A percentile compares a stretch with the other conserved stretches of the same genome.
Conservation (phyloP, 1,140 invertebrate genomes). For the Bicyclus anynana region DNA sequence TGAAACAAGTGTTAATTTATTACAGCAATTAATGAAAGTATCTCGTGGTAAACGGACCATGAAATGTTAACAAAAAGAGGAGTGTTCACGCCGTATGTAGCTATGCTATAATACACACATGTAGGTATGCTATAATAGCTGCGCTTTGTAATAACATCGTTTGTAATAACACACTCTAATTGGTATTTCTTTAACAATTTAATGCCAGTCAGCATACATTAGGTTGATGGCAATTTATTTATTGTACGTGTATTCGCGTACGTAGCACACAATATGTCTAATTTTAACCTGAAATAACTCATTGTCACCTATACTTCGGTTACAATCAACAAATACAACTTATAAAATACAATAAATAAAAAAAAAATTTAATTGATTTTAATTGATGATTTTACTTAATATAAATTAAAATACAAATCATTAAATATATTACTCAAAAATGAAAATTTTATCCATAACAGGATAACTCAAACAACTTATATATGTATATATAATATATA, state of each 20-base stretch:
- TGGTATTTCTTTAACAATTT: slow-evolving; percentile 8
- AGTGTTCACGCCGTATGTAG: slow-evolving; percentile 36
- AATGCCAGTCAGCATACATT: not conserved
- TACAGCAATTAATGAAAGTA: slow-evolving; percentile 24
- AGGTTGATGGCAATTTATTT: not conserved
- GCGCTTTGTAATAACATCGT: not conserved
- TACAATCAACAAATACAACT: no score
- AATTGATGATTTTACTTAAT: no score
- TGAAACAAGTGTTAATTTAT: slow-evolving; percentile 10
- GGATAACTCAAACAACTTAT: not conserved
- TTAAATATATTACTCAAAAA: no score
- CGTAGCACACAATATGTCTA: not conserved
- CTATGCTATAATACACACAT: slow-evolving; percentile 13
- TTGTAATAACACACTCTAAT: slow-evolving; percentile 21
- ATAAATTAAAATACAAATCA: no score
- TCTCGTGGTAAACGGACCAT: slow-evolving; percentile 37
- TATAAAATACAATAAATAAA: no score
- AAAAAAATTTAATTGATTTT: no score
- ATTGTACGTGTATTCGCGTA: not conserved
- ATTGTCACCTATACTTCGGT: no score
- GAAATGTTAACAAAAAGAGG: slow-evolving; percentile 53
- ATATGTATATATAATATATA: no score
- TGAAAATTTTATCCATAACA: not conserved
- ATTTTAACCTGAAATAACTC: no score
- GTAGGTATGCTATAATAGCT: slow-evolving; percentile 6